Base-by-base conservation (phyloP, 1,140 invertebrate species). In the Bradysia coprophila region DNA sequence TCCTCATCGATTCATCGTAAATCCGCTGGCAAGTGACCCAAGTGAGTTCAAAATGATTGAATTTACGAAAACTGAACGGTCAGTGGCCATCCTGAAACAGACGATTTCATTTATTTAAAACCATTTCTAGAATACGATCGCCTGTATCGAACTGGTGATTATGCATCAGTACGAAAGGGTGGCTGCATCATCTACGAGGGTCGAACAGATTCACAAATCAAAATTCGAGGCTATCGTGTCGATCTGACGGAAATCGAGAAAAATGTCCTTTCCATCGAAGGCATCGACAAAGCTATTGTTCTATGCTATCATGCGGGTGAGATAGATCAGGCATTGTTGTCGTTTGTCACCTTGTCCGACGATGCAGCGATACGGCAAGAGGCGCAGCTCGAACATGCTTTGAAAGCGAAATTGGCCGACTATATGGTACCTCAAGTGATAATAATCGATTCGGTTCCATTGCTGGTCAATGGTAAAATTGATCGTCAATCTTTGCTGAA, bases 101-200 rank as follows among this genome's bases (percentile, higher is more conserved):
- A n/a, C n/a, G n/a, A n/a, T n/a, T n/a, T n/a, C n/a, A n/a, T n/a
- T n/a, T n/a, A n/a, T n/a, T n/a, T n/a, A n/a, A n/a, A n/a, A n/a
- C n/a, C n/a, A n/a, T 38, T 52, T 51, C 28, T 43, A 80, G 76
- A 73, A 47, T 75, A 72, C 46, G 64, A 69, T 2, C 67, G 63
- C 41, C 62, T 89, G 0, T 91, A 84, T 55, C 69, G 74, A 24
- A 91, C 86, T 2, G 87, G 87, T 0, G 87, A 91, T 55, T 90
- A 76, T 51, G 87, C 79, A 0, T 68, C 70, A 13, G 64, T 88
- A 6, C 64, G 75, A n/a, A 79, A 83, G 41, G 77, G 71, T 1
- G 78, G 72, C 1, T 62, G 67, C 15, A 52, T 85, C 21, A 51
- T 83, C 33, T 91, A 79, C 51, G 81, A 88, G 51, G 87, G 87